Evolutionary conservation across 2,113 vertebrate species (phyloP), one percentile per base, ranked within the genome.

Genomic region (Bubo scandiacus): DNA sequence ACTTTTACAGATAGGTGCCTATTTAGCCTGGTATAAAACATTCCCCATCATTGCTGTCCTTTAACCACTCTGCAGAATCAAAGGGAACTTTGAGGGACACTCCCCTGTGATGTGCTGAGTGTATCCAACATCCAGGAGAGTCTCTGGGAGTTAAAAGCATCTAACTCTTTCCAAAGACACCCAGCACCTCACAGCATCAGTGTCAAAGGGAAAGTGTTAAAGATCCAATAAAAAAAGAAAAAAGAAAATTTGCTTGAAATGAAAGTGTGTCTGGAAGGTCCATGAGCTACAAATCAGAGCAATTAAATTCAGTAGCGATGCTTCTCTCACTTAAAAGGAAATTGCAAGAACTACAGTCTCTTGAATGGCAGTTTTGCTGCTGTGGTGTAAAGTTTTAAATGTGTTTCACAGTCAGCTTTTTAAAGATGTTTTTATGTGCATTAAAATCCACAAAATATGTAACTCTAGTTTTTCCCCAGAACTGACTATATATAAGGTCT

Each of bases 211-310:
- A 94, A 95, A 94, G 72, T 34, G 21, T 82, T 92, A 95, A 91
- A 96, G 81, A 97, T 86, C 82, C 81, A 74, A 80, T 26, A 42
- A 92, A 88, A 92, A 81, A 59, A 58, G 5, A 43, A 49, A 73
- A 52, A 93, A 87, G 67, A 74, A 92, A 74, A 26, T n/a, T 97
- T 93, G 90, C 89, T 96, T 96, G 87, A 96, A 97, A 97, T 80
- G 42, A 88, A 92, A 95, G 21, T 51, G 22, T 70, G 80, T 30
- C 78, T 96, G 80, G 71, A 97, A 80, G 77, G 90, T 90, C 82
- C 72, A 77, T 75, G 32, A 94, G 88, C 70, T 94, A 91, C 59
- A 84, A 84, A 54, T 81, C 85, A 66, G 40, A 94, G 49, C 45
- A 95, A 96, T 96, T 96, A 95, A 81, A 95, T 95, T 94, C 87